Conservation (phyloP, 2,113 vertebrate species). For the Eublepharis macularius region DNA sequence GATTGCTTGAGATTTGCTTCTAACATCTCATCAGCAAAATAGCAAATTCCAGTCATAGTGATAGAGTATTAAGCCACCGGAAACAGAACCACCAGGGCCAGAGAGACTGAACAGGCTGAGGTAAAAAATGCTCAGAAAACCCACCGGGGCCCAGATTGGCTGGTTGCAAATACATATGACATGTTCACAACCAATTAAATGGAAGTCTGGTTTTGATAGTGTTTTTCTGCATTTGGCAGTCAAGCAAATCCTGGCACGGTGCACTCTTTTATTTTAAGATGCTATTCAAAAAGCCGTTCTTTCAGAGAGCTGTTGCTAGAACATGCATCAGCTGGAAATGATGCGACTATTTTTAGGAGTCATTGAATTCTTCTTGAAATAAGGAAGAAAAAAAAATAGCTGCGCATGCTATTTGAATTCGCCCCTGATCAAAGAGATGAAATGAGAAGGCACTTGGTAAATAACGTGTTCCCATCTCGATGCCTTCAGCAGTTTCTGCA, state of each 20-base stretch:
- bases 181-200: background rate
- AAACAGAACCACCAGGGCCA: background rate
- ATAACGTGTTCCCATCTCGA: background rate
- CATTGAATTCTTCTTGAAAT: background rate
- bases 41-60: no score
- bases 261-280: background rate
- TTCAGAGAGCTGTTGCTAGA: background rate
- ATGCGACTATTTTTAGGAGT: constrained; percentile 4
- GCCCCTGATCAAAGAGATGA: constrained; percentile 1
- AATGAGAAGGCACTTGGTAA: background rate
- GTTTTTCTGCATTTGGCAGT: background rate
- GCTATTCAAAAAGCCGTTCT: background rate
- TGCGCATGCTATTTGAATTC: background rate
- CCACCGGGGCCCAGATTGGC: background rate
- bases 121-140: background rate
- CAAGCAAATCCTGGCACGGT: background rate
- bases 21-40: no score
- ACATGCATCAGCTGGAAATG: constrained; percentile 22
- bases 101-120: background rate
- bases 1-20: no score
- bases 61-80: background rate
- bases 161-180: background rate
- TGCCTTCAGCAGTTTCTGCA: constrained; percentile 30
- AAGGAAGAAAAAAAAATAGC: background rate
- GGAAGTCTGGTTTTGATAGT: background rate